Conservation (phyloP, 2,888 invertebrate species). For the Ditula angustiorana region DNA sequence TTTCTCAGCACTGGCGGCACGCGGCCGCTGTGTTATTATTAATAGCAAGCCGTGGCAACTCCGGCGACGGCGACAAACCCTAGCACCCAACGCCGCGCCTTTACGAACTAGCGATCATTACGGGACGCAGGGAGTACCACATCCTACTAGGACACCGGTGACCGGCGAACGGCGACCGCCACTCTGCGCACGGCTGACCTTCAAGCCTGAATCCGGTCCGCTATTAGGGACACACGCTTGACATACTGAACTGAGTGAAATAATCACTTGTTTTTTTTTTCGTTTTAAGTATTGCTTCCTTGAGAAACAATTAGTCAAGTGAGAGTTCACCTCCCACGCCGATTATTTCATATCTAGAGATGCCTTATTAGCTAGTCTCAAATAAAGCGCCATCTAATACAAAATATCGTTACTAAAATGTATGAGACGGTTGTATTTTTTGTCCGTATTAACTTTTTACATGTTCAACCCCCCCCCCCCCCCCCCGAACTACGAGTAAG, state of each 20-base stretch:
- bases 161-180: background rate
- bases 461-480: too few relatives aligned
- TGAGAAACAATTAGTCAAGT: background rate
- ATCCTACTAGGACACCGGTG: constrained; percentile 34
- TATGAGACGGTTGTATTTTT: too few relatives aligned
- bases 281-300: background rate
- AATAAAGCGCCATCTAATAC: too few relatives aligned
- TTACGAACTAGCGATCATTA: constrained; percentile 65
- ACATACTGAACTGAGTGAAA: background rate
- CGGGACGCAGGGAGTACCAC: constrained; percentile 35
- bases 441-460: too few relatives aligned
- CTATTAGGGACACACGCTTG: background rate
- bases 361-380: too few relatives aligned
- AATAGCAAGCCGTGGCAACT: constrained; percentile 65
- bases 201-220: constrained; percentile 45
- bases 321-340: too few relatives aligned
- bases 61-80: constrained; percentile 76
- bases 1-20: constrained; percentile 56
- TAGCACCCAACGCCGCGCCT: constrained; percentile 46
- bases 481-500: too few relatives aligned
- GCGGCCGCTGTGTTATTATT: constrained; percentile 64
- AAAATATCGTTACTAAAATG: too few relatives aligned
- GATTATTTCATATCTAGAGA: too few relatives aligned
- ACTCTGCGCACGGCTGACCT: constrained; percentile 51
- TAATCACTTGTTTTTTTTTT: background rate